Conservation (phyloP, 2,797 vertebrate species). For the Sebastes matsubarae region DNA sequence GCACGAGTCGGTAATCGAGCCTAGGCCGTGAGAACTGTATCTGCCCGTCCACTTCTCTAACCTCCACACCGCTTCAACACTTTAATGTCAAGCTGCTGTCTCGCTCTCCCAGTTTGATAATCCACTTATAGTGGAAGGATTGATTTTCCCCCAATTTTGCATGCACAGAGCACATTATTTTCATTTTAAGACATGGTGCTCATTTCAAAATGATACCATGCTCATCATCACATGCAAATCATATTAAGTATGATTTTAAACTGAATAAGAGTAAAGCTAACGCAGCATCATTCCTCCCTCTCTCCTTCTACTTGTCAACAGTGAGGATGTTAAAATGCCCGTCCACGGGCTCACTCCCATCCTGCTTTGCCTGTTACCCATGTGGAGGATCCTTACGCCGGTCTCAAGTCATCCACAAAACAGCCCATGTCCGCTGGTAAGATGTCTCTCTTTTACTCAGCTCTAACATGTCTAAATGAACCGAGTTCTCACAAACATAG, state of each 20-base stretch:
- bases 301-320: constrained; percentile 39
- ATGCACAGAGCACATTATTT: background rate
- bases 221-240: background rate
- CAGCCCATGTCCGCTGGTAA: constrained; percentile 75
- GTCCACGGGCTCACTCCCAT: constrained; percentile 59
- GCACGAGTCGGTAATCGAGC: background rate
- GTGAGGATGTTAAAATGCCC: constrained; percentile 84
- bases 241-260: background rate
- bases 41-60: background rate
- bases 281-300: background rate
- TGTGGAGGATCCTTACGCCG: constrained; percentile 58
- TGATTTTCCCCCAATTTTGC: background rate
- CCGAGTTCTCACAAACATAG: background rate
- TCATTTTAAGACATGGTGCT: background rate
- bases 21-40: background rate
- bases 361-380: constrained; percentile 62
- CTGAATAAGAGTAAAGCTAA: background rate
- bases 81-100: background rate
- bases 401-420: constrained; percentile 62
- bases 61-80: background rate
- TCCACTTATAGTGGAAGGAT: background rate
- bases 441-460: background rate
- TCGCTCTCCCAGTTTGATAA: background rate
- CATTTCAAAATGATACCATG: background rate
- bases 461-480: background rate